Conservation (phyloP, 1,140 invertebrate genomes). For the Phocides pigmalion region DNA sequence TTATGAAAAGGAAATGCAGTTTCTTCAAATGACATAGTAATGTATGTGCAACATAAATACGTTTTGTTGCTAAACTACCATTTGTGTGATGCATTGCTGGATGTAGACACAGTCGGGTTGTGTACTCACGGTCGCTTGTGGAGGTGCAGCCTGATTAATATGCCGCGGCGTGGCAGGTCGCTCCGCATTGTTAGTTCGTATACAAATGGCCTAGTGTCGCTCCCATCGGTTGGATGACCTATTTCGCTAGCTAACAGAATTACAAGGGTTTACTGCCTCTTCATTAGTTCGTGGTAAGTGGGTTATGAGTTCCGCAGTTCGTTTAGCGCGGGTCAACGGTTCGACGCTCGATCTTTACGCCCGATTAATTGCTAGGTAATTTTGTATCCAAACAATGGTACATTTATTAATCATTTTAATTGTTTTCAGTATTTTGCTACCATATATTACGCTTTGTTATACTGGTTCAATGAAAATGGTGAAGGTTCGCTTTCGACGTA, state of each 20-base stretch:
- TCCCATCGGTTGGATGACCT: slow-evolving; percentile 22
- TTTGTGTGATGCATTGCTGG: background rate
- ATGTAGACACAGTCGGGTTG: background rate
- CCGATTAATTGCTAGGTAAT: slow-evolving; percentile 5
- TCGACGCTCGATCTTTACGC: slow-evolving; percentile 17
- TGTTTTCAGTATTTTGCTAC: no score
- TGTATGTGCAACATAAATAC: background rate
- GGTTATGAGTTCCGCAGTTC: slow-evolving; percentile 29
- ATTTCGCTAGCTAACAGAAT: slow-evolving; percentile 28
- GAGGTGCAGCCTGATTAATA: slow-evolving; percentile 16
- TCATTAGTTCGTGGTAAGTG: slow-evolving; percentile 26
- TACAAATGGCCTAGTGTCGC: slow-evolving; percentile 18
- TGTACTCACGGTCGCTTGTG: background rate
- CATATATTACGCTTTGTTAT: no score
- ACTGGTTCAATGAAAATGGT: no score
- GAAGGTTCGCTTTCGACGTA: no score
- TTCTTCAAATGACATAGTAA: background rate
- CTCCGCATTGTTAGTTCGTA: slow-evolving; percentile 19
- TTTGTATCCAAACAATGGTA: slow-evolving; percentile 6
- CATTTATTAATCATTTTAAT: no score
- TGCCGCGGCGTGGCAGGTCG: slow-evolving; percentile 9
- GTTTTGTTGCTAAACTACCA: background rate
- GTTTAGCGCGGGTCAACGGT: slow-evolving; percentile 24
- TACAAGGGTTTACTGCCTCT: slow-evolving; percentile 29
- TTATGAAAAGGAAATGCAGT: background rate